Percentiles rank a stretch among this genome's conserved stretches.
Conservation (phyloP, 64 coral and sea anemone species). For the Montipora sp. region DNA sequence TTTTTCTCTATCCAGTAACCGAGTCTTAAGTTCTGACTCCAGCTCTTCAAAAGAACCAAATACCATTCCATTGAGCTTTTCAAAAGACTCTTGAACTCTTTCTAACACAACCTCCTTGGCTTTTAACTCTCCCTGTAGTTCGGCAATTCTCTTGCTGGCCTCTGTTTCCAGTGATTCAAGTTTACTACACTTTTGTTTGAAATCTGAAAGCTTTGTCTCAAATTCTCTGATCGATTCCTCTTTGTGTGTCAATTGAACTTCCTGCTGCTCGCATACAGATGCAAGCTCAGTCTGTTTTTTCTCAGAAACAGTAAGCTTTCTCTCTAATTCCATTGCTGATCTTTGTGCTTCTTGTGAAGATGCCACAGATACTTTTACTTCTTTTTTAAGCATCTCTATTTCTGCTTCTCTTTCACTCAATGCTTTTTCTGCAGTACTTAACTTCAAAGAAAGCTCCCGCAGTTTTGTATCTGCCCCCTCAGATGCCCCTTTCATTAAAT, state of each 20-base stretch:
- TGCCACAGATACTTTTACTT: conserved; percentile 58
- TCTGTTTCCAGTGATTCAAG: conserved; percentile 66
- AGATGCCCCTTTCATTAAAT: conserved; percentile 52
- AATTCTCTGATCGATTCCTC: conserved; percentile 57
- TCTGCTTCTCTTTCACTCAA: conserved; percentile 84
- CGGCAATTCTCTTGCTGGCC: conserved; percentile 60
- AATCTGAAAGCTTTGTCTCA: conserved; percentile 57
- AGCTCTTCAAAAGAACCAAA: conserved; percentile 91
- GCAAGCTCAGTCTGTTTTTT: conserved; percentile 62
- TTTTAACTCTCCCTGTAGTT: conserved; percentile 75
- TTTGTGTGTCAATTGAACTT: conserved; percentile 42
- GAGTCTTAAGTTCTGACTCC: conserved; percentile 75
- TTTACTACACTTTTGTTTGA: conserved; percentile 55
- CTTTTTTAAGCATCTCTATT: conserved; percentile 63
- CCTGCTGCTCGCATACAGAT: conserved; percentile 61
- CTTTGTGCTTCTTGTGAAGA: conserved; percentile 74
- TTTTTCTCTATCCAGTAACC: conserved; percentile 83
- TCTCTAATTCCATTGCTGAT: conserved; percentile 80
- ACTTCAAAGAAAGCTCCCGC: conserved; percentile 50
- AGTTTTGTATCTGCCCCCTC: conserved; percentile 72
- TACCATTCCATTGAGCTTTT: conserved; percentile 90
- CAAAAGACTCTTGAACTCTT: conserved; percentile 88
- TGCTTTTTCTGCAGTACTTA: conserved; percentile 66
- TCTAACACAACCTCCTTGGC: conserved; percentile 81
- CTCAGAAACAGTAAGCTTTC: conserved; percentile 54